Percentiles rank a stretch among this genome's conserved stretches.
phyloP scores from a whole-genome alignment of 2,888 invertebrate genomes.

The Hypomecis atomaria region DNA sequence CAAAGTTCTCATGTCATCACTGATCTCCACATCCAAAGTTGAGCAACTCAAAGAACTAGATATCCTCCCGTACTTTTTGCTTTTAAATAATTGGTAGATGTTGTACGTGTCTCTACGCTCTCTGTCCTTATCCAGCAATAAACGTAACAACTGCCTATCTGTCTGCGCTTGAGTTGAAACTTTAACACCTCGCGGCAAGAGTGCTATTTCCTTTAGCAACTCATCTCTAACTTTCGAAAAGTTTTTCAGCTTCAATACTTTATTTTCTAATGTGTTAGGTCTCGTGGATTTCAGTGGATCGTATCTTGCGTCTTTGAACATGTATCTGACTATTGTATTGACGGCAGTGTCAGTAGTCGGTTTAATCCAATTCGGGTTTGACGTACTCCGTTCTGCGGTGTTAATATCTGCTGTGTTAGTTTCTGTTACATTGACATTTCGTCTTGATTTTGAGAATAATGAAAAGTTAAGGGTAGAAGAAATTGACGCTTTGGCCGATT shows the following conservation, averaged over 20 bases:
- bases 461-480: neutral
- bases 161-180: slow-evolving; percentile 62
- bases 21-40: slow-evolving; percentile 38
- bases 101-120: slow-evolving; percentile 46
- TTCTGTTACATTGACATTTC: slow-evolving; percentile 31
- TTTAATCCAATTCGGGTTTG: slow-evolving; percentile 53
- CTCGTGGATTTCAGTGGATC: slow-evolving; percentile 33
- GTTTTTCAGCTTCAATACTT: neutral
- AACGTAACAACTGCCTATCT: slow-evolving; percentile 43
- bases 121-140: slow-evolving; percentile 43
- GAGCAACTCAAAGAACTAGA: slow-evolving; percentile 55
- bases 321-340: slow-evolving; percentile 51
- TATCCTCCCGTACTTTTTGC: slow-evolving; percentile 46
- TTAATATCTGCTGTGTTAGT: slow-evolving; percentile 31
- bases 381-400: slow-evolving; percentile 47
- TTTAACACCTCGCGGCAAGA: slow-evolving; percentile 51
- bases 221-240: slow-evolving; percentile 42
- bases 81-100: slow-evolving; percentile 56
- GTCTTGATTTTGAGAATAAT: neutral
- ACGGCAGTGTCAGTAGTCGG: slow-evolving; percentile 52
- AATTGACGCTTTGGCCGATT: neutral
- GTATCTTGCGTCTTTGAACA: slow-evolving; percentile 45
- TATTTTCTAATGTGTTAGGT: slow-evolving; percentile 15
- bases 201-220: slow-evolving; percentile 51
- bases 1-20: slow-evolving; percentile 67